Evolutionary conservation across 2,888 invertebrate species (phyloP).

Genomic region (Caenorhabditis sp.): DNA sequence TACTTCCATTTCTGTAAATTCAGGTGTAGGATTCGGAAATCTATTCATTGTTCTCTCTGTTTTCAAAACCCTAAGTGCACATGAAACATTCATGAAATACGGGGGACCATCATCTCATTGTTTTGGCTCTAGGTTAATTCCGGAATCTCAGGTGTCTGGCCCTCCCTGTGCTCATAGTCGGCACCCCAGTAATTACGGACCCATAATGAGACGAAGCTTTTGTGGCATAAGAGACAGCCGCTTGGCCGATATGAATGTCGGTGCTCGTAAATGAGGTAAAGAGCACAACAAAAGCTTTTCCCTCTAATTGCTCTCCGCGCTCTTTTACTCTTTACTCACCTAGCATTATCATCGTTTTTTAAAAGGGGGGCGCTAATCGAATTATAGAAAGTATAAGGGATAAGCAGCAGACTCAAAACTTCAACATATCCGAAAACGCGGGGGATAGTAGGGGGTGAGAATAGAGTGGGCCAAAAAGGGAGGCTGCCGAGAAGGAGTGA

Average conservation of each 20-base stretch:
- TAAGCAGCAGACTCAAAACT: no score
- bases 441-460: neutral
- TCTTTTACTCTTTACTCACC: neutral
- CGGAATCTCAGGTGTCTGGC: neutral
- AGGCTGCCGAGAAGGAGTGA: no score
- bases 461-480: no score
- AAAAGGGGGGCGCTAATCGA: neutral
- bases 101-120: no score
- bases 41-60: neutral
- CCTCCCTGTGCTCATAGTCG: neutral
- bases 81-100: slow-evolving; percentile 16
- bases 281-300: slow-evolving; percentile 1
- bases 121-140: no score
- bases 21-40: neutral
- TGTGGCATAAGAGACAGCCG: slow-evolving; percentile 20
- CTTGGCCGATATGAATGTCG: slow-evolving; percentile 2
- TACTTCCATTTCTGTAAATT: slow-evolving; percentile 42
- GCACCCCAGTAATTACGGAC: slow-evolving; percentile 1
- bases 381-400: neutral
- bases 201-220: slow-evolving; percentile 10
- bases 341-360: slow-evolving; percentile 1
- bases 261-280: slow-evolving; percentile 7
- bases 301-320: slow-evolving; percentile 6
- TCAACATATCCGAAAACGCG: neutral
- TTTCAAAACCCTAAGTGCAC: slow-evolving; percentile 8